A percentile compares a stretch with the other conserved stretches of the same genome.
Conservation (phyloP, 1,140 invertebrate species). For the Rhagoletis pomonella region DNA sequence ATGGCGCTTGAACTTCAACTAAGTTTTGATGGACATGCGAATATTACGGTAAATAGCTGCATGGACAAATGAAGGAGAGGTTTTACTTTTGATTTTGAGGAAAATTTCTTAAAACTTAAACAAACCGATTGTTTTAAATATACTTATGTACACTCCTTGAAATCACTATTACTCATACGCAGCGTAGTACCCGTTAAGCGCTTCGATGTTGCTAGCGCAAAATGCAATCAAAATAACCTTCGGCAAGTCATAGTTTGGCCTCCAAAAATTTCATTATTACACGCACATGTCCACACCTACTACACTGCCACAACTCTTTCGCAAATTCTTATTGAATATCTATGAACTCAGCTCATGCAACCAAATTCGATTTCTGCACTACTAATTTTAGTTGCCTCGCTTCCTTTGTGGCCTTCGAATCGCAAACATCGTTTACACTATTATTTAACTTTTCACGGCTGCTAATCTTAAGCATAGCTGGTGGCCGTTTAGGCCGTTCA, state of each 20-base stretch:
- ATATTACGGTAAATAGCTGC: too few relatives aligned
- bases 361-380: not conserved
- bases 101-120: too few relatives aligned
- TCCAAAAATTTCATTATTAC: too few relatives aligned
- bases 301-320: too few relatives aligned
- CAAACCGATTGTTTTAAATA: too few relatives aligned
- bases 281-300: too few relatives aligned
- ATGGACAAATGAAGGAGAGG: too few relatives aligned
- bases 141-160: not conserved
- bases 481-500: not conserved
- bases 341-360: not conserved
- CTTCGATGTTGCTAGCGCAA: not conserved
- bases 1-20: not conserved
- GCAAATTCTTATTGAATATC: too few relatives aligned
- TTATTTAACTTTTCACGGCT: not conserved
- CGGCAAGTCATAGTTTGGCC: not conserved
- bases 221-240: not conserved
- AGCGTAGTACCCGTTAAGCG: not conserved
- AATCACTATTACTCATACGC: slow-evolving; percentile 13
- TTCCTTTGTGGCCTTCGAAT: not conserved
- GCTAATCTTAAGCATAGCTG: not conserved
- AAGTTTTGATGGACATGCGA: too few relatives aligned
- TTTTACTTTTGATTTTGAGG: too few relatives aligned
- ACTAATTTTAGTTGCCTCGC: slow-evolving; percentile 10
- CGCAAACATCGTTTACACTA: not conserved